Percentiles rank a stretch among this genome's conserved stretches.
These are phyloP conservation scores for Nomia melanderi DNA, from an alignment of 1,140 invertebrate species.

Conservation along the genomic window DNA sequence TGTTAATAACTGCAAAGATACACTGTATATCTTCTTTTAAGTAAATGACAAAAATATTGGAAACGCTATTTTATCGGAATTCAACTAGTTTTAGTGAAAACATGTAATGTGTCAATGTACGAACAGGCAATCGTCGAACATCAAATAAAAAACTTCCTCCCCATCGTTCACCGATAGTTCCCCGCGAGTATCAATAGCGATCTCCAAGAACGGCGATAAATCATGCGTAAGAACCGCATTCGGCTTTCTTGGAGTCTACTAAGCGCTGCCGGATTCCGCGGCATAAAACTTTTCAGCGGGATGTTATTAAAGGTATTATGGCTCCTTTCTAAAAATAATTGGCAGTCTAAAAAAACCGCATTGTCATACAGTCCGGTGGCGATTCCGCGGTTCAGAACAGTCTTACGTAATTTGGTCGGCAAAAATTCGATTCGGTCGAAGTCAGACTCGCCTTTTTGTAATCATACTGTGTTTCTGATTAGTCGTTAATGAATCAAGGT, in stretches of 20 bases:
- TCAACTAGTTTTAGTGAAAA: too few species aligned
- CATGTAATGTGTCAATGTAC: too few species aligned
- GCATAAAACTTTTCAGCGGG: slow-evolving; percentile 39
- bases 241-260: background rate
- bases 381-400: background rate
- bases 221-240: slow-evolving; percentile 17
- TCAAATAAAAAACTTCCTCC: background rate
- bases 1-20: too few species aligned
- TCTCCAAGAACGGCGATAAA: slow-evolving; percentile 19
- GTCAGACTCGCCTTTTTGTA: too few species aligned
- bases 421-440: too few species aligned
- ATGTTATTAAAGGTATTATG: slow-evolving; percentile 48
- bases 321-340: slow-evolving; percentile 66
- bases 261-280: background rate
- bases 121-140: background rate
- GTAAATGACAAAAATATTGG: too few species aligned
- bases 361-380: slow-evolving; percentile 43
- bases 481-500: too few species aligned
- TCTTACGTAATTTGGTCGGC: background rate
- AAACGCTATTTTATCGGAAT: too few species aligned
- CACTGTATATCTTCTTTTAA: too few species aligned
- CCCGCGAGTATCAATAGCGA: background rate
- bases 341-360: slow-evolving; percentile 37
- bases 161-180: too few species aligned
- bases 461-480: too few species aligned